Conservation (phyloP, 1,140 invertebrate species). For the Drosophila insularis region DNA sequence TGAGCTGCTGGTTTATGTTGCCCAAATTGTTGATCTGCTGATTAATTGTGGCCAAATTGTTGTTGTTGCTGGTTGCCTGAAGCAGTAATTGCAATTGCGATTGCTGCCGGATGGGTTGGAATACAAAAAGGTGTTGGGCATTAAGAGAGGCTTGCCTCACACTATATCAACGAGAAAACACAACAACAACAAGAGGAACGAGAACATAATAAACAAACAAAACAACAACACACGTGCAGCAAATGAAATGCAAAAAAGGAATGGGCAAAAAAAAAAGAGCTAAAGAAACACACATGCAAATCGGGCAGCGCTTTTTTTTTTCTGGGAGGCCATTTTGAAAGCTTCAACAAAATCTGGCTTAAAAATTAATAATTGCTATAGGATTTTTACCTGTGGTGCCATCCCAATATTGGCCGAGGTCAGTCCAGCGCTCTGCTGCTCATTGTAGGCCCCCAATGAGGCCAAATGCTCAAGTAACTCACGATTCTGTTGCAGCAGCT, state of each 20-base stretch:
- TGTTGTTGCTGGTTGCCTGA: constrained; percentile 80
- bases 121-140: too few species aligned
- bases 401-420: constrained; percentile 85
- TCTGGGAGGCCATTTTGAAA: constrained; percentile 28
- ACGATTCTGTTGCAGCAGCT: constrained; percentile 96
- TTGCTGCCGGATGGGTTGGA: constrained; percentile 31
- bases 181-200: constrained; percentile 35
- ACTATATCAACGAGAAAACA: not conserved
- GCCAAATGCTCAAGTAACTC: constrained; percentile 97
- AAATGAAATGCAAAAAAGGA: constrained; percentile 50
- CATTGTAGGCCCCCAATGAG: constrained; percentile 87
- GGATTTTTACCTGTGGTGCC: constrained; percentile 84
- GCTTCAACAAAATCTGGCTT: constrained; percentile 54
- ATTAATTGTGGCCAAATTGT: constrained; percentile 80
- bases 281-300: constrained; percentile 57
- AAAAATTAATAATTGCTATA: constrained; percentile 2
- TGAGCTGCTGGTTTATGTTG: constrained; percentile 81
- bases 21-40: constrained; percentile 82
- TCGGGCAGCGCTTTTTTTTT: constrained; percentile 11
- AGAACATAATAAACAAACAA: constrained; percentile 28
- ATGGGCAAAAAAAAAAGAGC: constrained; percentile 59
- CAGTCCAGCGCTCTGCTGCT: constrained; percentile 76
- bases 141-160: too few species aligned
- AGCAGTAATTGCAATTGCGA: constrained; percentile 76
- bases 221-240: constrained; percentile 29